Evolutionary conservation across 2,113 vertebrate species (phyloP), one percentile per base, ranked within the genome.

Genomic region (Chascanopsetta lugubris): DNA sequence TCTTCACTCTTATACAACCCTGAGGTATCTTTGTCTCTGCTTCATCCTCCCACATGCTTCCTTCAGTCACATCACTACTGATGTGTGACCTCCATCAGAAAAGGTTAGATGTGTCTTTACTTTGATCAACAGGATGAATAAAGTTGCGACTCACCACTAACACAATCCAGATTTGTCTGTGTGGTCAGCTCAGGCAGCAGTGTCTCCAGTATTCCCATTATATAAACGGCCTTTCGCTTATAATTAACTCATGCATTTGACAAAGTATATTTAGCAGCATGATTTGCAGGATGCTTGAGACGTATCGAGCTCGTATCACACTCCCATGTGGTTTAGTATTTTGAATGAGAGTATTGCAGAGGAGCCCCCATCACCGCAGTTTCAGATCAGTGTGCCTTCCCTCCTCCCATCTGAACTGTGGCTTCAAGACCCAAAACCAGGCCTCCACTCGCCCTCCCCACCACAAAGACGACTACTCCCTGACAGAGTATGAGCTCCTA

Each of bases 401-500:
- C 77, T 77, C 76, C n/a, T 87, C 55, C 63, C 56, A 26, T 80
- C 54, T 84, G 58, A 84, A 78, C 69, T 81, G 82, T 54, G 85
- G 85, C 69, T 69, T 79, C 55, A 45, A 63, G 80, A 73, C 79
- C n/a, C 63, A 22, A 80, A 84, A 78, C 77, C 60, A 42, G 61
- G 73, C 78, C 77, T 45, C 75, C 48, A 58, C 69, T 57, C 36
- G 63, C 72, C 62, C 74, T 46, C 72, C 51, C 43, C 74, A 69
- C 89, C 88, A 73, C 90, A 88, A 85, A 82, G 79, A 81, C 61
- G 87, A 87, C 81, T 69, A 87, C 89, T 85, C 88, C 89, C 90
- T 81, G 64, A 20, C 77, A 85, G 80, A 89, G 89, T 87, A 85
- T 84, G 85, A 85, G 75, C 82, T 91, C 75, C 82, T 79, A 51